Conservation (phyloP, 2,797 vertebrate species). For the Gastrophryne carolinensis region DNA sequence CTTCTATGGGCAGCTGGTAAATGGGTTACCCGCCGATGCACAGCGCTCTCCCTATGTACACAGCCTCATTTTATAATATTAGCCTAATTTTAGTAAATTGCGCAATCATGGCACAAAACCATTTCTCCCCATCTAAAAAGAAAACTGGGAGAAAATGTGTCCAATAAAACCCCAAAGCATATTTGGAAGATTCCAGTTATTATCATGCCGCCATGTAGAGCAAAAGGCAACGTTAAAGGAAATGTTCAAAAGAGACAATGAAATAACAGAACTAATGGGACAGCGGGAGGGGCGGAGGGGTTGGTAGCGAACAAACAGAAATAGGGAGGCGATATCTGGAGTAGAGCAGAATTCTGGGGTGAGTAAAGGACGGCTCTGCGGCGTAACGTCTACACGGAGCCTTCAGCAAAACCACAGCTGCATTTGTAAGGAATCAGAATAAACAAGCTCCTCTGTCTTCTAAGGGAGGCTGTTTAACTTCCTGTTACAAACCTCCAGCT, state of each 20-base stretch:
- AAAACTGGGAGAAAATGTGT: no score
- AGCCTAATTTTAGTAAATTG: no score
- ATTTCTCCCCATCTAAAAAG: no score
- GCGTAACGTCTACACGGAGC: not conserved
- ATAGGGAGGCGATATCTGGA: not conserved
- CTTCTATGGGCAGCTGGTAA: no score
- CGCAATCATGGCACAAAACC: no score
- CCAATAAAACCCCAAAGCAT: no score
- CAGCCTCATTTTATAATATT: no score
- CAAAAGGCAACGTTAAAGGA: not conserved
- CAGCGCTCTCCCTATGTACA: no score
- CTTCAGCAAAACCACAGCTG: not conserved
- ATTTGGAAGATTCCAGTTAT: not conserved
- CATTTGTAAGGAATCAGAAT: not conserved
- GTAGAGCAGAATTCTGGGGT: not conserved
- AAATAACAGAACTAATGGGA: not conserved
- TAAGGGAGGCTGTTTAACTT: not conserved
- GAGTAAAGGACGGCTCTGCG: not conserved
- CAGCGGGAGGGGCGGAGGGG: not conserved
- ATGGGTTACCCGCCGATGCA: no score
- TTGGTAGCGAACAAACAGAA: not conserved
- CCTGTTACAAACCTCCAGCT: not conserved
- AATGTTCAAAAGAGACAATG: not conserved
- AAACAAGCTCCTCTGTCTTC: not conserved
- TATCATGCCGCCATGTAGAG: not conserved